These are phyloP conservation scores for Ophion ventricosus DNA, from an alignment of 2,888 invertebrate species.

Conservation along the genomic window DNA sequence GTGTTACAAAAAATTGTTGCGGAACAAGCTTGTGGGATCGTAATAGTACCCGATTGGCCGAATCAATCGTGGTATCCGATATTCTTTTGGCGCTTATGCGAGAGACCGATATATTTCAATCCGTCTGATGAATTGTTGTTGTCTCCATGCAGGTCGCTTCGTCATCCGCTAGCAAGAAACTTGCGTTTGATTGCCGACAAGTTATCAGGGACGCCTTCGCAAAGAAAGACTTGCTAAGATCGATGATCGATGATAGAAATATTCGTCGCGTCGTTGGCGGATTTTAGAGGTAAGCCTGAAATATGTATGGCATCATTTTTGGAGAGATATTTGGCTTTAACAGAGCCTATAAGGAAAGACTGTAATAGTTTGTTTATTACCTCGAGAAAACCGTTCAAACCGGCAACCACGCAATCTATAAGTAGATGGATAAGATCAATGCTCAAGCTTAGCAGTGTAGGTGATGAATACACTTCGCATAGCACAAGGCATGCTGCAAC, in stretches of 20 bases:
- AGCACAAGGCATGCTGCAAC: slow-evolving; percentile 47
- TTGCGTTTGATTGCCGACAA: slow-evolving; percentile 53
- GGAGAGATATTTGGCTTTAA: slow-evolving; percentile 34
- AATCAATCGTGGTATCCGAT: slow-evolving; percentile 52
- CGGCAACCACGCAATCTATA: slow-evolving; percentile 46
- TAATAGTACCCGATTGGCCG: slow-evolving; percentile 54
- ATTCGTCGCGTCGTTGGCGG: slow-evolving; percentile 55
- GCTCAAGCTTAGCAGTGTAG: slow-evolving; percentile 28
- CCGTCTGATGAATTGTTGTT: slow-evolving; percentile 30
- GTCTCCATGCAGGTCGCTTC: slow-evolving; percentile 44
- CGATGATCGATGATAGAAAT: slow-evolving; percentile 43
- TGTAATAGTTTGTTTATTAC: slow-evolving; percentile 52
- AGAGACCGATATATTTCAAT: slow-evolving; percentile 47
- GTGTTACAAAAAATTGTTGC: slow-evolving; percentile 62
- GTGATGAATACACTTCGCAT: slow-evolving; percentile 39
- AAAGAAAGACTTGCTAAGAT: slow-evolving; percentile 27
- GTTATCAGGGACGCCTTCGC: slow-evolving; percentile 41
- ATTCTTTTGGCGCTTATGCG: slow-evolving; percentile 36
- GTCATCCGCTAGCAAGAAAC: slow-evolving; percentile 36
- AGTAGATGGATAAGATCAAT: slow-evolving; percentile 46
- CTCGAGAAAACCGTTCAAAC: slow-evolving; percentile 48
- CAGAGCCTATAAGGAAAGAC: slow-evolving; percentile 35
- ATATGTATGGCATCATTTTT: slow-evolving; percentile 47
- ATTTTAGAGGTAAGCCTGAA: slow-evolving; percentile 45
- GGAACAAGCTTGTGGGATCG: slow-evolving; percentile 40